A percentile compares a stretch with the other conserved stretches of the same genome.
These are phyloP conservation scores for Drosophila subpulchrella DNA, from an alignment of 1,140 invertebrate species.

Conservation along the genomic window DNA sequence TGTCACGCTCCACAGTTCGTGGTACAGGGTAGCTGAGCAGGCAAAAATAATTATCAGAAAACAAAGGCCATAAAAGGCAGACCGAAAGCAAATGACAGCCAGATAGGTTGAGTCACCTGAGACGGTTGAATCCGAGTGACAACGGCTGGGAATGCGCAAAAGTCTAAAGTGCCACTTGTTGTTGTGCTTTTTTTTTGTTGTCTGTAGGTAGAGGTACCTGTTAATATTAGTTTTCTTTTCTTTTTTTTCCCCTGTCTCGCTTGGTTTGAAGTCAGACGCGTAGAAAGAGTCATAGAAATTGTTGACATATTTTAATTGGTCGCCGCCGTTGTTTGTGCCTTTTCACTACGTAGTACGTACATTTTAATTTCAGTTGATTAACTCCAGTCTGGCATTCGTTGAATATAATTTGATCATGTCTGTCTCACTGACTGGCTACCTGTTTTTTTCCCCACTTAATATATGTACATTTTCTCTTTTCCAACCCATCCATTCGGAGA, in stretches of 20 bases:
- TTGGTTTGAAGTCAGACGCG: constrained; percentile 63
- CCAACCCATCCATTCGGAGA: constrained; percentile 1
- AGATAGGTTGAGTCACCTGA: constrained; percentile 76
- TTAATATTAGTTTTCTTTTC: constrained; percentile 25
- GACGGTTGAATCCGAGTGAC: constrained; percentile 49
- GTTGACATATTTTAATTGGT: constrained; percentile 58
- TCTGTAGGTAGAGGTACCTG: constrained; percentile 9
- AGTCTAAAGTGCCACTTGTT: constrained; percentile 77
- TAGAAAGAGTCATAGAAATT: constrained; percentile 59
- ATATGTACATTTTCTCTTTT: constrained; percentile 30
- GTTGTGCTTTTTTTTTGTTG: constrained; percentile 10
- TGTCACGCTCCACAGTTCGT: constrained; percentile 7
- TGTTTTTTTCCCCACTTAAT: too few relatives aligned
- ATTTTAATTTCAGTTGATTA: constrained; percentile 80
- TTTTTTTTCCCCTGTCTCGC: constrained; percentile 26
- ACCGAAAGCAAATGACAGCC: constrained; percentile 36
- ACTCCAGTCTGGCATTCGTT: constrained; percentile 58
- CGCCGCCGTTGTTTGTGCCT: constrained; percentile 12
- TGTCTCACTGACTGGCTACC: constrained; percentile 18
- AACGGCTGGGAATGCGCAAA: constrained; percentile 78
- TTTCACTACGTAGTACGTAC: constrained; percentile 52
- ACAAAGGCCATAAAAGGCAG: constrained; percentile 51
- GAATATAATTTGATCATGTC: constrained; percentile 45
- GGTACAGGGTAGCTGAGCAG: constrained; percentile 23
- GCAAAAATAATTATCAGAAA: constrained; percentile 49